A percentile compares a stretch with the other conserved stretches of the same genome.
These are phyloP conservation scores for Aphelenchoides bicaudatus DNA, from an alignment of 2,888 invertebrate species.

Conservation along the genomic window DNA sequence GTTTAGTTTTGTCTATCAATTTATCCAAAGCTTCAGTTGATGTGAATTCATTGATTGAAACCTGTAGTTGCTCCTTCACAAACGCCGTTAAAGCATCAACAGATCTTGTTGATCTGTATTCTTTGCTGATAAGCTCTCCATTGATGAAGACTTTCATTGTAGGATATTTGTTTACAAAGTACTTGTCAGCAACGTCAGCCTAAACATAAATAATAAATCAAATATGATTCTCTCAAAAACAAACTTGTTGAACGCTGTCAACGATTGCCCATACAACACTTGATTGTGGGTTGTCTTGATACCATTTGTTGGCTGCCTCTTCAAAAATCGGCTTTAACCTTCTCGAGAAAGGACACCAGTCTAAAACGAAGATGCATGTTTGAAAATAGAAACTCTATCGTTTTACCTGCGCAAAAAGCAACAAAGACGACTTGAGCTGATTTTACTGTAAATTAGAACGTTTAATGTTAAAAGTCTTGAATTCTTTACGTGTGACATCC, in stretches of 20 bases:
- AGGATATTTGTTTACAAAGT: conserved; percentile 79
- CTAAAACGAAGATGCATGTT: conserved; percentile 64
- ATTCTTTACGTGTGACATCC: conserved; percentile 43
- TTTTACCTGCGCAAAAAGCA: conserved; percentile 81
- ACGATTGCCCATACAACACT: conserved; percentile 56
- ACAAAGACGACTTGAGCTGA: conserved; percentile 40
- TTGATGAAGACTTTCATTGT: conserved; percentile 67
- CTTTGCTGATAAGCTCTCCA: conserved; percentile 64
- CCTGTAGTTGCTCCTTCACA: conserved; percentile 81
- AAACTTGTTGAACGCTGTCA: conserved; percentile 52
- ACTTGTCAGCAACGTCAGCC: conserved; percentile 76
- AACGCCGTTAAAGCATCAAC: conserved; percentile 84
- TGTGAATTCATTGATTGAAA: conserved; percentile 77
- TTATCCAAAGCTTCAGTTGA: conserved; percentile 47
- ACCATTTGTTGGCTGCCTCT: conserved; percentile 83
- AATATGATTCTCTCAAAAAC: too few relatives aligned
- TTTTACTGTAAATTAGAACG: too few relatives aligned
- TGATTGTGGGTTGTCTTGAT: conserved; percentile 33
- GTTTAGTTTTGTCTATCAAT: conserved; percentile 47
- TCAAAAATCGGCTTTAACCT: conserved; percentile 92
- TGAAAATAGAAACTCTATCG: conserved; percentile 76
- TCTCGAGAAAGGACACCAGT: conserved; percentile 98
- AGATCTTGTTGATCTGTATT: conserved; percentile 69
- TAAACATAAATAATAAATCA: too few relatives aligned
- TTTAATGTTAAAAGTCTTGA: too few relatives aligned